Evolutionary conservation across 2,888 invertebrate genomes (phyloP).

Genomic region (Leucozona laternaria): DNA sequence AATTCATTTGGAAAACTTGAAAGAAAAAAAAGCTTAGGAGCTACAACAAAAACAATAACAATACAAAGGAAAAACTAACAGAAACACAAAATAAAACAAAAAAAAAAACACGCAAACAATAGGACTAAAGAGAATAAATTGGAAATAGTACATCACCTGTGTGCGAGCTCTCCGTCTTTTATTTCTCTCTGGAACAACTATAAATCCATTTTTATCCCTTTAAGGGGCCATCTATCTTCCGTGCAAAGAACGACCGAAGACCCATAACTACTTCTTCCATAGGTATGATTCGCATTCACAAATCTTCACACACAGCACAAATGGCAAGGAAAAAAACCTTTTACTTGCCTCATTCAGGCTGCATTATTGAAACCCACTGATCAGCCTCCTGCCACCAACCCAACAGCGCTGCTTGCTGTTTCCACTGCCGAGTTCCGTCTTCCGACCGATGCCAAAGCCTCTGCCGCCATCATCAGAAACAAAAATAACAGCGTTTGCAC

Average conservation of each 20-base stretch:
- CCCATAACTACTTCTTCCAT: slow-evolving; percentile 71
- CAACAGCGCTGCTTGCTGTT: neutral
- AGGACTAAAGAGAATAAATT: slow-evolving; percentile 67
- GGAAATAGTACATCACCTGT: slow-evolving; percentile 75
- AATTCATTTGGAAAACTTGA: slow-evolving; percentile 51
- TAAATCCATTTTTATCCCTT: slow-evolving; percentile 76
- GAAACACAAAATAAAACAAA: neutral
- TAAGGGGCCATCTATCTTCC: slow-evolving; percentile 71
- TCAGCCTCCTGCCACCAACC: slow-evolving; percentile 46
- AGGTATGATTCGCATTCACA: slow-evolving; percentile 73
- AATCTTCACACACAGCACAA: slow-evolving; percentile 70
- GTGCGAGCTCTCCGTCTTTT: slow-evolving; percentile 55
- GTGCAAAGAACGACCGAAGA: slow-evolving; percentile 55
- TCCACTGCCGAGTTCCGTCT: neutral
- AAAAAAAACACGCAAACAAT: slow-evolving; percentile 45
- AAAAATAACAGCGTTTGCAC: slow-evolving; percentile 56
- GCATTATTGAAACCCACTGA: slow-evolving; percentile 74
- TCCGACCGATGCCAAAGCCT: neutral
- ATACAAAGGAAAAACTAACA: neutral
- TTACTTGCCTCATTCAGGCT: slow-evolving; percentile 66
- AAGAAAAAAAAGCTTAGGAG: slow-evolving; percentile 39
- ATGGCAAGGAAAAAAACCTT: slow-evolving; percentile 54
- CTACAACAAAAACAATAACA: neutral
- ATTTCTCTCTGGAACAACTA: slow-evolving; percentile 72
- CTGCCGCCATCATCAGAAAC: slow-evolving; percentile 20